Evolutionary conservation across 2,113 vertebrate genomes (phyloP).

Genomic region (Rhadina sibilatrix): DNA sequence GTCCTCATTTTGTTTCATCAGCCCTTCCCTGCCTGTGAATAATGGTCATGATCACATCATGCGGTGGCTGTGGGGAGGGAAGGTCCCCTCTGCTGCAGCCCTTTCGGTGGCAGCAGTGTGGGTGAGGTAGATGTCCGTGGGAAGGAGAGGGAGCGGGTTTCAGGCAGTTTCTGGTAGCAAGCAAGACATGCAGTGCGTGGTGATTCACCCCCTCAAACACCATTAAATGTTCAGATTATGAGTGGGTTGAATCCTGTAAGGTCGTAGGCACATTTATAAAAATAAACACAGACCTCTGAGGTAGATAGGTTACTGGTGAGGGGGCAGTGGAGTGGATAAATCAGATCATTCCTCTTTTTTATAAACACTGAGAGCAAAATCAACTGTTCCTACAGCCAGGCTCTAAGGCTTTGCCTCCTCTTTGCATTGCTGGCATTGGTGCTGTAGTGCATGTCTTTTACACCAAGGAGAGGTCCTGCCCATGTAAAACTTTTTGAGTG

Average conservation of each 20-base stretch:
- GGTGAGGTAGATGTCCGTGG: not conserved
- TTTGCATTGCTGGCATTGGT: accelerated
- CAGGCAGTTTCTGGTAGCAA: not conserved
- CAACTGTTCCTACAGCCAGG: not conserved
- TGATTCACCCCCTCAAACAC: not conserved
- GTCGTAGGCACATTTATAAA: not conserved
- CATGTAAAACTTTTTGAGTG: not conserved
- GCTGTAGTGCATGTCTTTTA: not conserved
- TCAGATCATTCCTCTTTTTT: constrained; percentile 16
- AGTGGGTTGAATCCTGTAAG: constrained; percentile 24
- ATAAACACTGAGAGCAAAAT: not conserved
- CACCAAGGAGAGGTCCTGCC: not conserved
- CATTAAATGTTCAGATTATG: not conserved
- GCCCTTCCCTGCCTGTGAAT: not conserved
- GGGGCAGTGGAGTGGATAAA: not conserved
- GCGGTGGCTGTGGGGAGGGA: not conserved
- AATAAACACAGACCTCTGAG: constrained; percentile 26
- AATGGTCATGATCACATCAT: not conserved
- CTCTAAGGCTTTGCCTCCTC: not conserved
- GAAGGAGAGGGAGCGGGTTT: not conserved
- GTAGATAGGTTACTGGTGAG: not conserved
- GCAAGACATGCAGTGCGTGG: not conserved
- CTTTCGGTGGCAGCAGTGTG: not conserved
- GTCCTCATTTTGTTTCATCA: not conserved
- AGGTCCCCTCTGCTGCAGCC: not conserved